These are phyloP conservation scores for Eremophila alpestris DNA, from an alignment of 2,797 vertebrate genomes.

Conservation along the genomic window DNA sequence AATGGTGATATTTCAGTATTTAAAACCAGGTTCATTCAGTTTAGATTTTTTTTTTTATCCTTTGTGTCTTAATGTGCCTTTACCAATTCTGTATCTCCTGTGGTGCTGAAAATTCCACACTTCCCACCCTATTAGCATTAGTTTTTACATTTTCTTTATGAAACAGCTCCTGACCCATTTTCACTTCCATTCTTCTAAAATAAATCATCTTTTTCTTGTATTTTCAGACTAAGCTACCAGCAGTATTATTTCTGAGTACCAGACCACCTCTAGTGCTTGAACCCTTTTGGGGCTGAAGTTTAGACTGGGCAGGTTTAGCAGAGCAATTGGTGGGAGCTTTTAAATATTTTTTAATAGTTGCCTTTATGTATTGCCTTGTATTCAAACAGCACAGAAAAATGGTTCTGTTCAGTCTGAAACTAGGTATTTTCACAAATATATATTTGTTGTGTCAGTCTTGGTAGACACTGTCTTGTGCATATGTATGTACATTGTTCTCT, in stretches of 20 bases:
- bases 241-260: not conserved
- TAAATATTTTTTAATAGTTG: not conserved
- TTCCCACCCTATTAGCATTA: not conserved
- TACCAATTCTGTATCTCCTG: not conserved
- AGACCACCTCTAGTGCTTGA: not conserved
- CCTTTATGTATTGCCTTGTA: not conserved
- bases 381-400: not conserved
- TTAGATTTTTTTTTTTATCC: not conserved
- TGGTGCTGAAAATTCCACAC: conserved; percentile 13
- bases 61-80: not conserved
- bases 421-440: not conserved
- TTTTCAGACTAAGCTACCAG: not conserved
- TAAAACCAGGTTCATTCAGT: not conserved
- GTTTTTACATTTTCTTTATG: not conserved
- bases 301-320: not conserved
- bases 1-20: not conserved
- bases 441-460: not conserved
- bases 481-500: not conserved
- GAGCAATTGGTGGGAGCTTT: not conserved
- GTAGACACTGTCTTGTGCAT: not conserved
- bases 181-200: not conserved
- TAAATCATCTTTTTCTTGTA: not conserved
- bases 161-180: conserved; percentile 11
- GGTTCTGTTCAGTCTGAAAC: not conserved
- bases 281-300: not conserved